phyloP scores from a whole-genome alignment of 2,113 vertebrate genomes.

The Jaculus jaculus region DNA sequence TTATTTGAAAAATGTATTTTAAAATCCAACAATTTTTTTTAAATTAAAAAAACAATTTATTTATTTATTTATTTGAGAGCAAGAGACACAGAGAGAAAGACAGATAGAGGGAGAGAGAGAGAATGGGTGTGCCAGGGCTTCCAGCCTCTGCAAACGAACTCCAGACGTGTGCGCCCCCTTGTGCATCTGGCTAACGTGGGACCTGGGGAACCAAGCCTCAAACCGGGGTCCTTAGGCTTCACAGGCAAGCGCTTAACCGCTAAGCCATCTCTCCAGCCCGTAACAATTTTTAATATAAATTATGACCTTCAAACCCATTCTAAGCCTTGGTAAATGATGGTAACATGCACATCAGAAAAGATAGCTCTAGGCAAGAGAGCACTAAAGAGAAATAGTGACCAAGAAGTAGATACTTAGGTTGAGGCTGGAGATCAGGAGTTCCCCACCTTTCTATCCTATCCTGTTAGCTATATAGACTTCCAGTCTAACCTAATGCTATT shows the following conservation, averaged over 20 bases:
- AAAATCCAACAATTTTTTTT: conserved; percentile 74
- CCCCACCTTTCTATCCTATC: not conserved
- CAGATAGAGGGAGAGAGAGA: too few relatives aligned
- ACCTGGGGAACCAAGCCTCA: too few relatives aligned
- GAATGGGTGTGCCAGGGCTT: too few relatives aligned
- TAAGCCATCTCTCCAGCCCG: too few relatives aligned
- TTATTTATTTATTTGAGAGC: too few relatives aligned
- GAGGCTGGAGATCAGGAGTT: not conserved
- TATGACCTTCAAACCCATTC: conserved; percentile 69
- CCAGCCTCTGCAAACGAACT: too few relatives aligned
- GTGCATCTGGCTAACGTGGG: too few relatives aligned
- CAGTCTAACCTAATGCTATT: not conserved
- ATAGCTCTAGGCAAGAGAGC: conserved; percentile 52
- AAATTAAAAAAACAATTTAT: too few relatives aligned
- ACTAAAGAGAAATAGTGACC: conserved; percentile 3
- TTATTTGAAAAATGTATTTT: conserved; percentile 79
- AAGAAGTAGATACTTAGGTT: not conserved
- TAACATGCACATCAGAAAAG: conserved; percentile 47
- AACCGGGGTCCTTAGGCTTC: too few relatives aligned
- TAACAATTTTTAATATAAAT: conserved; percentile 78
- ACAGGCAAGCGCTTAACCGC: too few relatives aligned
- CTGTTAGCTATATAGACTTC: not conserved
- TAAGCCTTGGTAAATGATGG: conserved; percentile 54
- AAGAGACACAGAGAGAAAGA: too few relatives aligned
- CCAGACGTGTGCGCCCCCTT: too few relatives aligned